Evolutionary conservation across 2,797 vertebrate genomes (phyloP), one percentile per base, ranked within the genome.

Genomic region (Brachyrhaphis roseni): DNA sequence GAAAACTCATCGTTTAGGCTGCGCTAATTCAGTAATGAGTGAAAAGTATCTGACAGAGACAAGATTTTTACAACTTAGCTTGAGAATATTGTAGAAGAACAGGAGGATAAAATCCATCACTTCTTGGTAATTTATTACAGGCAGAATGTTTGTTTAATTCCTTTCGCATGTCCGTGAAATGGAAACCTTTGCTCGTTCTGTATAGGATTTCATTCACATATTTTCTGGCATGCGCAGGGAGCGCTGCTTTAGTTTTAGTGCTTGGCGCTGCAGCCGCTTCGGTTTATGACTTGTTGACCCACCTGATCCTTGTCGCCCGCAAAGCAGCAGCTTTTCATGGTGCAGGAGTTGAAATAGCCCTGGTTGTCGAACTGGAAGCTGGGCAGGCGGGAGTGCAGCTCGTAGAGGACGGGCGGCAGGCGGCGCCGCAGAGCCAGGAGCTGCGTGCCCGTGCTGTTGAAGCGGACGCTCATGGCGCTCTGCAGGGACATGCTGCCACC

Each of bases 241-340:
- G 43, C 34, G 57, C n/a, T 8, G 43, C 28, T 74, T 53, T 53
- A 26, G 5, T 70, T 49, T 15, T 28, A 18, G 34, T 16, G 5
- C 36, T 23, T 11, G 5, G 4, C 4, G 31, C 28, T 23, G 7
- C 31, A 16, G 59, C 34, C 8, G 20, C 18, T 41, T 41, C 2
- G 31, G 26, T 20, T 53, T 18, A 36, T 0, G 16, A 8, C 31
- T 8, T 1, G 36, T 39, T 13, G 68, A 86, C 94, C 15, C 73
- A 99, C 98, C 97, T 99, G 98, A 89, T 99, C 98, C 80, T 96
- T 96, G 94, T 99, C 98, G 10, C 98, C 98, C 0, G 98, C 98
- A 51, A 99, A 99, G 87, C 98, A 99, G 95, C 98, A 99, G 94
- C 98, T 99, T 90, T 99, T 99, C 98, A 99, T 99, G 82, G 98